phyloP scores from a whole-genome alignment of 2,888 invertebrate species.

The Tetrapedia diversipes region DNA sequence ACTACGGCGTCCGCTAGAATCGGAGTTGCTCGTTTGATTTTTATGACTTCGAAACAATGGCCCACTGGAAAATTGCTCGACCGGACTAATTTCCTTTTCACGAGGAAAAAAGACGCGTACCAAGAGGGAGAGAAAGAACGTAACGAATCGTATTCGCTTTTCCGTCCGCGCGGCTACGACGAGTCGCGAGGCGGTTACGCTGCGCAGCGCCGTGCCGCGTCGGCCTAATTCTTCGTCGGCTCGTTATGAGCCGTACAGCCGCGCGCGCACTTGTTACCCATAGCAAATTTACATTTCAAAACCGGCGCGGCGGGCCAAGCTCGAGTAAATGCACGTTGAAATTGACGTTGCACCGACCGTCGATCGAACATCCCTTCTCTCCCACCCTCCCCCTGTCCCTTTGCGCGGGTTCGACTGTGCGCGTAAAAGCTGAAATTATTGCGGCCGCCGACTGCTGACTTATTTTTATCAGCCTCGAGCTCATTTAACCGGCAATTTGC shows the following conservation, averaged over 20 bases:
- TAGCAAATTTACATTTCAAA: slow-evolving; percentile 66
- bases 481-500: slow-evolving; percentile 43
- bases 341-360: slow-evolving; percentile 40
- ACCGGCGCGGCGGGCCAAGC: slow-evolving; percentile 42
- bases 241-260: slow-evolving; percentile 55
- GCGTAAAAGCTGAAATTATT: slow-evolving; percentile 4
- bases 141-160: slow-evolving; percentile 42
- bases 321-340: slow-evolving; percentile 39
- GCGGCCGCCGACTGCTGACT: slow-evolving; percentile 1
- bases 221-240: slow-evolving; percentile 54
- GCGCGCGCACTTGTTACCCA: slow-evolving; percentile 56
- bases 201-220: too few relatives aligned
- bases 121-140: background rate
- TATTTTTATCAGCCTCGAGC: slow-evolving; percentile 30
- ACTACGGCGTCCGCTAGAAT: too few relatives aligned
- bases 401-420: background rate
- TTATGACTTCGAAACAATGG: background rate
- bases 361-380: slow-evolving; percentile 53
- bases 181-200: slow-evolving; percentile 30
- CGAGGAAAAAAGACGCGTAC: background rate
- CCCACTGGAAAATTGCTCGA: slow-evolving; percentile 12
- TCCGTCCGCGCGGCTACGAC: slow-evolving; percentile 14
- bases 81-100: slow-evolving; percentile 15
- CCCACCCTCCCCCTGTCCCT: background rate
- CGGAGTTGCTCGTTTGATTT: background rate